Conservation (phyloP, 2,113 vertebrate species). For the Antechinus stuartii region DNA sequence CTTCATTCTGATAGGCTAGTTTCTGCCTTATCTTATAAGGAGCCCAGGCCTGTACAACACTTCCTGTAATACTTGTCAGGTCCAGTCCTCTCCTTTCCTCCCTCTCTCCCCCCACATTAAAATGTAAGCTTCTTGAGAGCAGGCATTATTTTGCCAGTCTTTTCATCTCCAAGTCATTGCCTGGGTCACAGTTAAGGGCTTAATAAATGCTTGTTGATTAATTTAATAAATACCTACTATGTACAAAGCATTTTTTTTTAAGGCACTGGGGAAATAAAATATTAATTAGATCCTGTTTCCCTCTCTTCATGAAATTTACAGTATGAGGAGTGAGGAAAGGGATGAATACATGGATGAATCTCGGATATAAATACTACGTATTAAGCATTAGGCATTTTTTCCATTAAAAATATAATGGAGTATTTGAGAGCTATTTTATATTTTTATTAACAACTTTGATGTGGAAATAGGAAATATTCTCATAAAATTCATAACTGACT, state of each 20-base stretch:
- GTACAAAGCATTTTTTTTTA: neutral
- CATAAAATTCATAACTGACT: constrained; percentile 44
- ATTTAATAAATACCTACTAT: neutral
- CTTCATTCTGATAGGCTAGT: neutral
- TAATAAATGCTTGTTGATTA: neutral
- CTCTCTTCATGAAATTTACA: neutral
- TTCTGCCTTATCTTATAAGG: neutral
- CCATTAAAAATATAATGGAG: neutral
- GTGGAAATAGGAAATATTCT: constrained; percentile 18
- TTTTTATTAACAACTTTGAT: constrained; percentile 32
- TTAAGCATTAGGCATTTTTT: constrained; percentile 20
- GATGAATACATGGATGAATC: neutral
- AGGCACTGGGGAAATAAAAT: neutral
- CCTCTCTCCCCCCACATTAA: neutral
- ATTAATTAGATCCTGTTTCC: neutral
- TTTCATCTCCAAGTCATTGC: neutral
- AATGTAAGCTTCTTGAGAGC: neutral
- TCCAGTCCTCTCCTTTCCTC: neutral
- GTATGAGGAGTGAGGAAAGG: neutral
- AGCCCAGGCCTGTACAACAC: neutral
- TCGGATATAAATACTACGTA: neutral
- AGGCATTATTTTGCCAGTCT: neutral
- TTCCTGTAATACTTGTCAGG: neutral
- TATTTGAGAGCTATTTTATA: neutral
- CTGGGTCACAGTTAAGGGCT: neutral